Conservation (phyloP, 2,113 vertebrate species). For the Scatophagus argus region DNA sequence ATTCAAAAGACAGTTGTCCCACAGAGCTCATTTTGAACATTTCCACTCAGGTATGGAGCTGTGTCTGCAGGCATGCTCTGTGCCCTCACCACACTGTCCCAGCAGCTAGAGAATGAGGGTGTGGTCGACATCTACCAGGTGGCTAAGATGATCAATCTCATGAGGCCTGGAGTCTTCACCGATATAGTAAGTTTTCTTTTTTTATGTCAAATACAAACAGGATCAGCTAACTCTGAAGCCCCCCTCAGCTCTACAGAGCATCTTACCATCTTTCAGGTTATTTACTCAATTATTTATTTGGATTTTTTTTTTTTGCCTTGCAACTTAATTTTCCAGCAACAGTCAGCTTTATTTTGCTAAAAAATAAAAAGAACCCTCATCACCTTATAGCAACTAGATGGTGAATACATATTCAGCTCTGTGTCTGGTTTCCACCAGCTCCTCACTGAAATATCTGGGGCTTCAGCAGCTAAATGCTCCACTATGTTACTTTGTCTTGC, state of each 20-base stretch:
- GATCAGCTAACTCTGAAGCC: not conserved
- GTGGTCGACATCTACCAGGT: constrained; percentile 98
- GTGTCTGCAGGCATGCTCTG: constrained; percentile 96
- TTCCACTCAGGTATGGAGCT: constrained; percentile 89
- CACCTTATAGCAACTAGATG: no score
- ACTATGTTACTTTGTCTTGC: not conserved
- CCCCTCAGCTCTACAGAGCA: not conserved
- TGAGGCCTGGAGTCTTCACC: constrained; percentile 99
- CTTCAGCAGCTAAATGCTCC: not conserved
- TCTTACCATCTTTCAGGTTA: not conserved
- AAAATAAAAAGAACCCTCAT: no score
- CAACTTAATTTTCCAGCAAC: no score
- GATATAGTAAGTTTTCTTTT: constrained; percentile 91
- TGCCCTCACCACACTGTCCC: constrained; percentile 95
- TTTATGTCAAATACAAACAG: not conserved
- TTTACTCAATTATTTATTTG: no score
- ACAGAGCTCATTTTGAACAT: constrained; percentile 1
- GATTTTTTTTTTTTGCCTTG: not conserved
- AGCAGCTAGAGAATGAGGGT: constrained; percentile 96
- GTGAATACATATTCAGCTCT: constrained; percentile 8
- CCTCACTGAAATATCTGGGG: not conserved
- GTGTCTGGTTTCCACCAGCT: not conserved
- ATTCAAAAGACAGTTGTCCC: not conserved
- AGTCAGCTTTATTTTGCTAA: no score
- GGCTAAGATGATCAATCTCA: constrained; percentile 99